Base-by-base conservation (phyloP, 2,113 vertebrate species). In the Clarias magur region DNA sequence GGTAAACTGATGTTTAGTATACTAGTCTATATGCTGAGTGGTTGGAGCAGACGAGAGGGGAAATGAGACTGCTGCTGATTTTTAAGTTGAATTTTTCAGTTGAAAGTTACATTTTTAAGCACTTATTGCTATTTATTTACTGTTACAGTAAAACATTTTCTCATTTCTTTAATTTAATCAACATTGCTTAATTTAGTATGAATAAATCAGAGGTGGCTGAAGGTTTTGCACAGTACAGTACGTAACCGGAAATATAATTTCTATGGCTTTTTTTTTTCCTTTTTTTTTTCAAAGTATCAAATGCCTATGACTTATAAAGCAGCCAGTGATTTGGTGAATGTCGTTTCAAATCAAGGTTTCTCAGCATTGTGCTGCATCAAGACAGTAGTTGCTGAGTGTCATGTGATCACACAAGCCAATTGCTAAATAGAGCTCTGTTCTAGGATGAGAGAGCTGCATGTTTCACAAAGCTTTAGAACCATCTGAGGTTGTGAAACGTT, bases 401-500 rank as follows among this genome's bases (percentile, higher is more conserved):
- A 25, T 83, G 57, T 57, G 48, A 87, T 59, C n/a, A 8, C 15
- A 27, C 56, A 70, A 56, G 54, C 34, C 38, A 56, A 56, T 48
- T 72, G 53, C 48, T n/a, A 7, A 65, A 56, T 53, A 25, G 75
- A 63, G 11, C 6, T 8, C 30, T 30, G 63, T 23, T 56, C 30
- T 19, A 48, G 23, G 57, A 48, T 75, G 60, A 89, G 70, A 85
- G 67, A 72, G 62, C 87, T 57, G 17, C 90, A 89, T 91, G 62
- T 89, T 75, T 53, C 57, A 21, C n/a, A 42, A 53, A 48, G 88
- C 91, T 93, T 88, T 89, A 90, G 89, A 89, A 89, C 83, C 89
- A 75, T 85, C 88, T 65, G 84, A 92, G 89, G 91, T 88, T 80
- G 88, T 60, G 8, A 89, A 92, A 89, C 89, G 63, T 88, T 92